Evolutionary conservation across 2,113 vertebrate species (phyloP).

Genomic region (Lasiurus cinereus): DNA sequence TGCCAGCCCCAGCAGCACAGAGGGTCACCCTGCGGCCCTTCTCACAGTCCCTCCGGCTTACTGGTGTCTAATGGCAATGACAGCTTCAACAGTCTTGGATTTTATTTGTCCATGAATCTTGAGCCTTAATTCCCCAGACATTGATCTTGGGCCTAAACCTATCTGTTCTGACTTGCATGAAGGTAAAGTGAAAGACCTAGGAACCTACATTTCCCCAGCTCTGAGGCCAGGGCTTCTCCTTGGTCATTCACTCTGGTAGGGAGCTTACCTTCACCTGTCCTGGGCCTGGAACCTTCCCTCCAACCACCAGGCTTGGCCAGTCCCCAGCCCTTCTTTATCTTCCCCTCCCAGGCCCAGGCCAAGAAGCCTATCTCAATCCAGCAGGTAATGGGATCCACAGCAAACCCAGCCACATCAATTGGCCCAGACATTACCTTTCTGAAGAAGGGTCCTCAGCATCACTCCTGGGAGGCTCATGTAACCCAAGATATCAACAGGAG

Average conservation of each 20-base stretch:
- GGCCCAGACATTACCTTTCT: conserved; percentile 86
- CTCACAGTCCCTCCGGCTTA: accelerated
- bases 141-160: background rate
- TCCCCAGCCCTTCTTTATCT: background rate
- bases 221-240: no score
- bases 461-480: conserved; percentile 85
- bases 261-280: background rate
- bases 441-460: conserved; percentile 85
- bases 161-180: background rate
- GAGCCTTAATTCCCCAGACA: background rate
- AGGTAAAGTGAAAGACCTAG: background rate
- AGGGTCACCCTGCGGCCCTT: background rate
- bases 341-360: conserved; percentile 52
- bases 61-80: background rate
- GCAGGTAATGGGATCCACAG: conserved; percentile 82
- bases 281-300: background rate
- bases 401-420: conserved; percentile 83
- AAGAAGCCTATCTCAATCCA: conserved; percentile 66
- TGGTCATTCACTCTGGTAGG: no score
- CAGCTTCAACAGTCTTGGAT: background rate
- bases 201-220: no score
- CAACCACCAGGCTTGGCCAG: background rate
- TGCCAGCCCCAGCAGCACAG: background rate
- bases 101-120: background rate
- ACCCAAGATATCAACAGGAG: conserved; percentile 82